Evolutionary conservation across 2,888 invertebrate genomes (phyloP), one percentile per base, ranked within the genome.

Genomic region (Aromia moschata): DNA sequence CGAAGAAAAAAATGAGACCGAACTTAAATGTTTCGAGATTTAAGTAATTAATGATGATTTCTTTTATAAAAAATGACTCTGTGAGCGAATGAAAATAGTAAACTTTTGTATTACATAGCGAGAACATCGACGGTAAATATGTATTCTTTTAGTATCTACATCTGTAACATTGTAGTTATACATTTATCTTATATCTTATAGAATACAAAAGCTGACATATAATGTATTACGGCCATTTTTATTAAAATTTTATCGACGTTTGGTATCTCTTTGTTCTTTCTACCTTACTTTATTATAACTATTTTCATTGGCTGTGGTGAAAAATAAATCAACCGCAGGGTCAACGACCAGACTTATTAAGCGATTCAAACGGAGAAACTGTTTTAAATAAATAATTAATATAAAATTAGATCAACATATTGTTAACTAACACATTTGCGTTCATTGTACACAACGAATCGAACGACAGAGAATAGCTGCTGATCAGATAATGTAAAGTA

Each of bases 161-260:
- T 62, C 62, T 62, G 59, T 44, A 51, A 46, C 55, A 45, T 49
- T 58, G 62, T 64, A 54, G 58, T 58, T 64, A 56, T 64, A 57
- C 58, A 58, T 64, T 46, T 68, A 68, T 65, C 67, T 64, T 59
- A 51, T 45, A 67, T 66, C 64, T 64, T 64, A 52, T 58, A 59
- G 56, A 65, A 64, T 58, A 64, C 59, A 58, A 64, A 67, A 65
- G 60, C 64, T 69, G 69, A 69, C 66, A 64, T 53, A 65, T 57
- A 66, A 69, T 64, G 59, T 64, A 67, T 66, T 64, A 52, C 60
- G 37, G 55, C 60, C 58, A 63, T 64, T 69, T 66, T 69, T 67
- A 67, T 60, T 59, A 63, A 59, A 63, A 56, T 64, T 54, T 61
- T 65, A 69, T 69, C 67, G 52, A 43, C 43, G 56, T 37, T 51